Conservation (phyloP, 1,140 invertebrate genomes). For the Heliconius hermathena region DNA sequence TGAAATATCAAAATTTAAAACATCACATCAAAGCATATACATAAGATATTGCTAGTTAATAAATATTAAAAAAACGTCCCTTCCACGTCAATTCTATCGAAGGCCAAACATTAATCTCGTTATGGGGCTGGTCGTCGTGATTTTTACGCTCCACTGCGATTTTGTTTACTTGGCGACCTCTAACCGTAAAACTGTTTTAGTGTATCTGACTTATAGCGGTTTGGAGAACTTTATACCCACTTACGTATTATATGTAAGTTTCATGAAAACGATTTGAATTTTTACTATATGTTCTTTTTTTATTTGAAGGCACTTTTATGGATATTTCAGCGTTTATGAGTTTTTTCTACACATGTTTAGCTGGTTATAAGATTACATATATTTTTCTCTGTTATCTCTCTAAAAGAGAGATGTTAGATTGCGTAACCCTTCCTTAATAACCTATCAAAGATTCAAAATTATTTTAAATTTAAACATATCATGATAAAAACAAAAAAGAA, state of each 20-base stretch:
- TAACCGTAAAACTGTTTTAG: slow-evolving; percentile 16
- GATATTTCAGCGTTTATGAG: not conserved
- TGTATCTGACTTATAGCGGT: slow-evolving; percentile 2
- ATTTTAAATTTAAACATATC: too few species aligned
- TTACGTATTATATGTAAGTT: slow-evolving; percentile 7
- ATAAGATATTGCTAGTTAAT: not conserved
- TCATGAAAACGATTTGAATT: slow-evolving; percentile 1
- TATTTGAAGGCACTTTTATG: not conserved
- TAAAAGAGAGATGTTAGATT: too few species aligned
- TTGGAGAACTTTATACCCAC: slow-evolving; percentile 10
- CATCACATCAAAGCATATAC: too few species aligned
- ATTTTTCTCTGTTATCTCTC: too few species aligned
- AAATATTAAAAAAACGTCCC: not conserved
- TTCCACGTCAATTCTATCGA: slow-evolving; percentile 2
- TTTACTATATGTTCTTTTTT: not conserved
- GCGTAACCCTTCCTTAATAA: too few species aligned
- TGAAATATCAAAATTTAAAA: too few species aligned
- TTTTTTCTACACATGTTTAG: not conserved
- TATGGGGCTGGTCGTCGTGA: slow-evolving; percentile 17
- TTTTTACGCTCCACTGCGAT: slow-evolving; percentile 24
- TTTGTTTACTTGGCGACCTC: slow-evolving; percentile 30
- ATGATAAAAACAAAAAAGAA: too few species aligned
- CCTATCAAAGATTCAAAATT: too few species aligned
- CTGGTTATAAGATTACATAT: too few species aligned
- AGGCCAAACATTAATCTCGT: slow-evolving; percentile 28